Evolutionary conservation across 2,888 invertebrate genomes (phyloP), one percentile per base, ranked within the genome.

Genomic region (Amphipoea oculea): DNA sequence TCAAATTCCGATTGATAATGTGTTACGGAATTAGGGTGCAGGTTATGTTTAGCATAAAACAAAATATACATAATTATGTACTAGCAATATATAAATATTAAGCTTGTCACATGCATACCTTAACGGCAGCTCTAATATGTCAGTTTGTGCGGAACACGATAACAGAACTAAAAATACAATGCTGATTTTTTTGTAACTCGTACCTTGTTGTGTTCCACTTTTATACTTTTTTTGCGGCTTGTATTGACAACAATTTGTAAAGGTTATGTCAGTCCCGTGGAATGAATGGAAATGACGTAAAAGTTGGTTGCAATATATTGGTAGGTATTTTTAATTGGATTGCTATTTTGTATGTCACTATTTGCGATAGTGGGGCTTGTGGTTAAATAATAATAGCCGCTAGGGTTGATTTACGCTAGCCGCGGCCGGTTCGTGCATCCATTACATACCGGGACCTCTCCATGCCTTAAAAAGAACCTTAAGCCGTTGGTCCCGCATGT

Each of bases 81-180:
- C 17, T 4, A n/a, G 29, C 29, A 45, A n/a, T n/a, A 1, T 62
- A 1, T 36, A 23, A 42, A 57, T n/a, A 36, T 63, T 36, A 1
- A 67, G 54, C 29, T 83, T 78, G 40, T 63, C 6, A 17, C 29
- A 84, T 83, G 72, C 4, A 69, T 79, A 78, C 79, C 0, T 29
- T 62, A 5, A 29, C 4, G 66, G 9, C 45, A 71, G n/a, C 14
- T 51, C 14, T 11, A 66, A 63, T 63, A 83, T 54, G 66, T 40
- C 68, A 57, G 68, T 42, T 36, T 60, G 40, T 63, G 62, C 48
- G 60, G 67, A 78, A 71, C 62, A 57, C 79, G 67, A 78, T 72
- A 78, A 60, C 71, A 73, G 23, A 60, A 79, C 79, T 69, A 84
- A 78, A 81, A 84, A 70, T 69, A 78, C 23, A 70, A 62, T 29